Conservation (phyloP, 2,113 vertebrate species). For the Camelus dromedarius region DNA sequence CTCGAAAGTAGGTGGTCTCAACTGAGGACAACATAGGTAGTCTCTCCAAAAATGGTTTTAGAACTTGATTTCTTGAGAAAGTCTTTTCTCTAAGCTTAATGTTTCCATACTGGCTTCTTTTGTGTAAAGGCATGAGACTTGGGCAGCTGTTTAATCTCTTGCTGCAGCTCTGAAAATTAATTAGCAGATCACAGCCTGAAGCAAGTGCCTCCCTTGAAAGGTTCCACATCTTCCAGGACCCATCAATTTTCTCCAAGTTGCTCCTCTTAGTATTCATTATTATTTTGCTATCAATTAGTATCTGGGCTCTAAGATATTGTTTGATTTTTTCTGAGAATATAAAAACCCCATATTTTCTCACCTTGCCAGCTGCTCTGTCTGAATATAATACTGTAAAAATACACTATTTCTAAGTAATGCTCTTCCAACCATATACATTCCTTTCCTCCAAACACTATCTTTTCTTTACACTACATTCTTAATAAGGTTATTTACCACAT, state of each 20-base stretch:
- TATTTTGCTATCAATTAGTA: neutral
- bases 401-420: constrained; percentile 40
- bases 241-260: neutral
- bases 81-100: neutral
- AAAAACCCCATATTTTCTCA: neutral
- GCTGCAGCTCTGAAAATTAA: neutral
- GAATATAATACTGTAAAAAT: constrained; percentile 21
- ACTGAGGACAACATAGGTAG: neutral
- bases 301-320: neutral
- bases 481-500: neutral
- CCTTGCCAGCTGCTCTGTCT: neutral
- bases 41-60: neutral
- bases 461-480: neutral
- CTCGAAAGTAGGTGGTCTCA: neutral
- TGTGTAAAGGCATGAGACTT: neutral
- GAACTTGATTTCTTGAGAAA: constrained; percentile 5
- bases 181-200: neutral
- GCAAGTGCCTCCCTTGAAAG: neutral
- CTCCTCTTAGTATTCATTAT: neutral
- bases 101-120: constrained; percentile 25
- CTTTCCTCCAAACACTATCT: neutral
- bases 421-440: neutral
- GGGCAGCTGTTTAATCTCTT: neutral
- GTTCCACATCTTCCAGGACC: neutral
- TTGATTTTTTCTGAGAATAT: neutral